phyloP scores from a whole-genome alignment of 2,888 invertebrate genomes.

The Anagyrus pseudococci region DNA sequence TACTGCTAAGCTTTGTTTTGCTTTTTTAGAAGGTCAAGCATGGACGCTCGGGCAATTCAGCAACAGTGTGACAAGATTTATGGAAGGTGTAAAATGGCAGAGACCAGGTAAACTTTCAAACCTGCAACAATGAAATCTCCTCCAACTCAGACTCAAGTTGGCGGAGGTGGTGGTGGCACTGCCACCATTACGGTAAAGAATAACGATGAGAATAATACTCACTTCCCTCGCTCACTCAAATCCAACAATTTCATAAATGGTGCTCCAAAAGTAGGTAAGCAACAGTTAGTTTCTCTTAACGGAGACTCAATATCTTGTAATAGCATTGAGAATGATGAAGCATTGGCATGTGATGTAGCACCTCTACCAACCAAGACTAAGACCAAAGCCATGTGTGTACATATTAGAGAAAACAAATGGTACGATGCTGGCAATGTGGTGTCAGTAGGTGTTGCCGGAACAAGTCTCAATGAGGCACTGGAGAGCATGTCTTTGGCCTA shows the following conservation, averaged over 20 bases:
- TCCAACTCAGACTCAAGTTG: constrained; percentile 36
- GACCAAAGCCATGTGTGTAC: constrained; percentile 54
- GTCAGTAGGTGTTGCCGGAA: constrained; percentile 53
- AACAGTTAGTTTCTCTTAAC: constrained; percentile 54
- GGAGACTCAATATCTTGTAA: constrained; percentile 54
- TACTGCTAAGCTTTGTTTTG: background rate
- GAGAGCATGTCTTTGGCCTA: constrained; percentile 78
- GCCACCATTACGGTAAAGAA: constrained; percentile 21
- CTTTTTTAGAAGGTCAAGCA: constrained; percentile 15
- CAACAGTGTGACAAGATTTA: constrained; percentile 7
- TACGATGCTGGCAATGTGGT: constrained; percentile 55
- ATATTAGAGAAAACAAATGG: constrained; percentile 56
- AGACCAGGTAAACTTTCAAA: constrained; percentile 17
- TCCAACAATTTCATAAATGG: constrained; percentile 29
- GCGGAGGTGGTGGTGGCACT: constrained; percentile 26
- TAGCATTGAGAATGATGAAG: constrained; percentile 52
- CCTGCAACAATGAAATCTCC: constrained; percentile 43
- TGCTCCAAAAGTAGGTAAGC: constrained; percentile 43
- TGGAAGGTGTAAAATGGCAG: constrained; percentile 10
- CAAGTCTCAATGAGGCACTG: constrained; percentile 70
- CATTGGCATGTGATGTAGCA: constrained; percentile 53
- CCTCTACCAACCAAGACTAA: constrained; percentile 44
- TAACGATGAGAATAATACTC: constrained; percentile 27
- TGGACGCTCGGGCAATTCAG: constrained; percentile 12
- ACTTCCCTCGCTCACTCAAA: constrained; percentile 23